A percentile compares a stretch with the other conserved stretches of the same genome.
Evolutionary conservation across 2,888 invertebrate genomes (phyloP).

Genomic region (Pyrocoelia pectoralis): DNA sequence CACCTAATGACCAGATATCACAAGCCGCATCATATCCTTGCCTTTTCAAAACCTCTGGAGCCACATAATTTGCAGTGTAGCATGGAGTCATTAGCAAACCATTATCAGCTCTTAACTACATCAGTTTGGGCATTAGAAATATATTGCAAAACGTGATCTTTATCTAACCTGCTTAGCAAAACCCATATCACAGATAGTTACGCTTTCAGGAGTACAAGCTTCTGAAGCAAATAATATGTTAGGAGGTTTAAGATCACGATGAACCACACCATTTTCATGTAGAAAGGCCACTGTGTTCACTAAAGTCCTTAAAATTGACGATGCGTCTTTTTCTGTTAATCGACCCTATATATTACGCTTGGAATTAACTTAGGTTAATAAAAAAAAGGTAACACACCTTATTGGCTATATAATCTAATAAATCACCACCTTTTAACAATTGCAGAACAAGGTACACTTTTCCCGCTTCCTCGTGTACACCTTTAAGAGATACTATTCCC

Average conservation of each 20-base stretch:
- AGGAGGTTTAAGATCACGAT: constrained; percentile 95
- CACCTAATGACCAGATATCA: constrained; percentile 98
- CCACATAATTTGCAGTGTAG: constrained; percentile 98
- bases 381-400: constrained; percentile 52
- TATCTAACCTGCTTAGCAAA: constrained; percentile 89
- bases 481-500: constrained; percentile 91
- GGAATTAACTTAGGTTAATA: background rate
- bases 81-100: constrained; percentile 99
- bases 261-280: constrained; percentile 92
- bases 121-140: background rate
- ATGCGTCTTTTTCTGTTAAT: constrained; percentile 92
- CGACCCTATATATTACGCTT: constrained; percentile 61
- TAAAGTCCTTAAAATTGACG: constrained; percentile 86
- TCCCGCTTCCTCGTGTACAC: constrained; percentile 85
- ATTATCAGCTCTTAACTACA: constrained; percentile 57
- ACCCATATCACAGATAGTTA: constrained; percentile 97
- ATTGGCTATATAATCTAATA: constrained; percentile 88
- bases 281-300: constrained; percentile 90
- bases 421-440: constrained; percentile 91
- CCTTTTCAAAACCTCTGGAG: constrained; percentile 94
- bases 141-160: background rate
- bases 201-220: constrained; percentile 81
- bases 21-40: constrained; percentile 99
- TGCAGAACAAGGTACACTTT: constrained; percentile 94
- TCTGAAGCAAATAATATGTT: constrained; percentile 94